Percentiles rank a stretch among this genome's conserved stretches.
Evolutionary conservation across 2,888 invertebrate genomes (phyloP).

Genomic region (Acleris holmiana): DNA sequence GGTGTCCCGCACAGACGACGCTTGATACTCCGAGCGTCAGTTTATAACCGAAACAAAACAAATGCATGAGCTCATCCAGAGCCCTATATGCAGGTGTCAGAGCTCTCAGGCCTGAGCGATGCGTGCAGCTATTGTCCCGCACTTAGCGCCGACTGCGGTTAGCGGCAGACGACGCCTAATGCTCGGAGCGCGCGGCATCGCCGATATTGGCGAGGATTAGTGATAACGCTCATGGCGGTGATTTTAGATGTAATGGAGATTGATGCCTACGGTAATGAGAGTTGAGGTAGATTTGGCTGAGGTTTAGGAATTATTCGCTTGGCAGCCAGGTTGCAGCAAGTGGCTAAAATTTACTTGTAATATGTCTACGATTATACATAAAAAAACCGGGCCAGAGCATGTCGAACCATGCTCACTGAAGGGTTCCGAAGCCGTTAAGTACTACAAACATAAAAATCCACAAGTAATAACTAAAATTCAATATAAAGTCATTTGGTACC

Average conservation of each 20-base stretch:
- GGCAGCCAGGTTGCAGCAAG: no score
- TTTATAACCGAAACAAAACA: conserved; percentile 1
- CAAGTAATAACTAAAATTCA: no score
- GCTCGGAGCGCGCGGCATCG: conserved; percentile 22
- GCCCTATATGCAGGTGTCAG: neutral
- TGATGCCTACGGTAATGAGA: neutral
- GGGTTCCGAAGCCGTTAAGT: no score
- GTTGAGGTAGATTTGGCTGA: no score
- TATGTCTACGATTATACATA: no score
- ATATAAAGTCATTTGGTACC: no score
- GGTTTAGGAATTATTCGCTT: no score
- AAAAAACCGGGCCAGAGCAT: no score
- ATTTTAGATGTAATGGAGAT: conserved; percentile 13
- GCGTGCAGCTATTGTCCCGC: conserved; percentile 32
- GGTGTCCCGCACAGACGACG: neutral
- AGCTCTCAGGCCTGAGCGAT: conserved; percentile 22
- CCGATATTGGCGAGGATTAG: conserved; percentile 12
- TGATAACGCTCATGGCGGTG: conserved; percentile 20
- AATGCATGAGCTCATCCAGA: conserved; percentile 8
- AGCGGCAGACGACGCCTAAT: conserved; percentile 24
- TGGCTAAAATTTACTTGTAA: no score
- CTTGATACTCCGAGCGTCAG: conserved; percentile 10
- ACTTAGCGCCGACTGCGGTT: conserved; percentile 28
- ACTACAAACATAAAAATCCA: no score
- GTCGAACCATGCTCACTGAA: no score